A percentile compares a stretch with the other conserved stretches of the same genome.
phyloP scores from a whole-genome alignment of 2,888 invertebrate species.

The Drosophila anomalata region DNA sequence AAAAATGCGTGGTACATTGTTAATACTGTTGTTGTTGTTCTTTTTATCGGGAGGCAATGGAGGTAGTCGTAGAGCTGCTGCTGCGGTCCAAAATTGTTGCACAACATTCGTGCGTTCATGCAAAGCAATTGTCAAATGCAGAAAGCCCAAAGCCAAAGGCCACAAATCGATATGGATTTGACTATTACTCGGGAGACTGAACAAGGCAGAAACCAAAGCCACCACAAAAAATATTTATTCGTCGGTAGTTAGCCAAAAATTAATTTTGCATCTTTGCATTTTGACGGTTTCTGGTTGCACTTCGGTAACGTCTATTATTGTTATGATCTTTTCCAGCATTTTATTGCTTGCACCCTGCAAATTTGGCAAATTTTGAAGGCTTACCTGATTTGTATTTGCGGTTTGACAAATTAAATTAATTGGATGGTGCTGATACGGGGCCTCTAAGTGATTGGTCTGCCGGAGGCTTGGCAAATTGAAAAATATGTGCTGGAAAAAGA shows the following conservation, averaged over 20 bases:
- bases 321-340: slow-evolving; percentile 10
- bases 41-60: background rate
- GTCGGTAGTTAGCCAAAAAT: slow-evolving; percentile 47
- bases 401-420: slow-evolving; percentile 56
- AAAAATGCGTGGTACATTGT: slow-evolving; percentile 63
- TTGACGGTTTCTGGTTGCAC: slow-evolving; percentile 48
- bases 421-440: slow-evolving; percentile 40
- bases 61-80: slow-evolving; percentile 7
- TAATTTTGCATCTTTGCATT: slow-evolving; percentile 47
- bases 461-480: slow-evolving; percentile 31
- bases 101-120: slow-evolving; percentile 65
- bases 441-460: slow-evolving; percentile 32
- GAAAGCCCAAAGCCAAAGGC: slow-evolving; percentile 60
- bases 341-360: slow-evolving; percentile 23
- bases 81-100: slow-evolving; percentile 48
- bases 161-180: slow-evolving; percentile 58
- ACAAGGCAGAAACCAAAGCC: slow-evolving; percentile 8
- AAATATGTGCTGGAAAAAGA: slow-evolving; percentile 20
- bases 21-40: slow-evolving; percentile 29
- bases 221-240: slow-evolving; percentile 27
- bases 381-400: slow-evolving; percentile 32
- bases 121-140: slow-evolving; percentile 65
- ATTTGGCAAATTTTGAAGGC: slow-evolving; percentile 27
- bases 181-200: slow-evolving; percentile 18
- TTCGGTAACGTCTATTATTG: slow-evolving; percentile 18